A percentile compares a stretch with the other conserved stretches of the same genome.
These are phyloP conservation scores for Oligia latruncula DNA, from an alignment of 2,888 invertebrate species.

Conservation along the genomic window DNA sequence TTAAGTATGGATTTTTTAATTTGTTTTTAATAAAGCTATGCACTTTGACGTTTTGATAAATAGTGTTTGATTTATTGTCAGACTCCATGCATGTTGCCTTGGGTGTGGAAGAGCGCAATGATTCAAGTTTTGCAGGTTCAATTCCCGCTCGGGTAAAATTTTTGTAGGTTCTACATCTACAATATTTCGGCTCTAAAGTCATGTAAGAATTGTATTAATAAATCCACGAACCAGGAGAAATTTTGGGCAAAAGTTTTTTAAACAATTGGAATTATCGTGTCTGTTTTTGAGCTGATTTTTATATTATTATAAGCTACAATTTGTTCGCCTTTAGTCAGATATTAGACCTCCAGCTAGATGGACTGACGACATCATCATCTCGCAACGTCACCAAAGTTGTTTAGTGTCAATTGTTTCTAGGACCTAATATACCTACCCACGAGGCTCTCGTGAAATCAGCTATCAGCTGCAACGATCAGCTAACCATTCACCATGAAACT, in stretches of 20 bases:
- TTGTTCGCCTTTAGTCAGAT: too few relatives aligned
- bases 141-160: too few relatives aligned
- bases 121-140: not conserved
- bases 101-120: not conserved
- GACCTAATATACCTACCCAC: not conserved
- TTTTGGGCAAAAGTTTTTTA: not conserved
- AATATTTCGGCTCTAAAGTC: not conserved
- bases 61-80: constrained; percentile 1
- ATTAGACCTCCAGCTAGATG: not conserved
- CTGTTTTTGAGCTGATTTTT: too few relatives aligned
- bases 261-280: not conserved
- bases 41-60: not conserved
- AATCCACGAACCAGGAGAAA: not conserved
- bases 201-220: not conserved
- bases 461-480: constrained; percentile 30
- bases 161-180: not conserved
- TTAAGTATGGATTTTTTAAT: not conserved
- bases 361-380: not conserved
- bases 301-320: too few relatives aligned
- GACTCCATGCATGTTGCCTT: not conserved
- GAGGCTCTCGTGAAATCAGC: not conserved
- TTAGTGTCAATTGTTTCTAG: constrained; percentile 1
- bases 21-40: not conserved
- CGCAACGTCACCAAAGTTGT: not conserved
- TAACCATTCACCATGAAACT: constrained; percentile 42